A percentile compares a stretch with the other conserved stretches of the same genome.
Conservation (phyloP, 2,797 vertebrate species). For the Phalanger gymnotis region DNA sequence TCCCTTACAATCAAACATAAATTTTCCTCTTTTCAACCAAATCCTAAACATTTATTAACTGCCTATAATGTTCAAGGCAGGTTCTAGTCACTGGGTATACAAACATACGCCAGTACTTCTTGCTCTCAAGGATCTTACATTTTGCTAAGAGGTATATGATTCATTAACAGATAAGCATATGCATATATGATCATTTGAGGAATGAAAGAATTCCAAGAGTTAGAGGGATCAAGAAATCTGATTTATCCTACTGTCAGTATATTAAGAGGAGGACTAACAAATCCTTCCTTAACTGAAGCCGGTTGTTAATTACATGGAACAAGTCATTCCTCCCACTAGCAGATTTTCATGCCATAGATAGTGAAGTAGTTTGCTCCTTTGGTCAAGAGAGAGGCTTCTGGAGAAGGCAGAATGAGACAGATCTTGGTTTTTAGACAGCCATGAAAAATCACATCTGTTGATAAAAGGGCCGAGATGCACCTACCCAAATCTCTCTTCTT, state of each 20-base stretch:
- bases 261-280: not conserved
- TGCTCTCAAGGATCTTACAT: not conserved
- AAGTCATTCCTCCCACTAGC: not conserved
- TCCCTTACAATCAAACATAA: not conserved
- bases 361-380: not conserved
- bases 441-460: not conserved
- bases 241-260: not conserved
- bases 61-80: not conserved
- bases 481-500: constrained; percentile 43
- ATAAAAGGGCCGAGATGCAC: constrained; percentile 1
- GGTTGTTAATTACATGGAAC: not conserved
- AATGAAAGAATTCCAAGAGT: not conserved
- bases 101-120: not conserved
- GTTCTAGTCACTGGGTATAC: not conserved
- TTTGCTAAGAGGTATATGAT: not conserved
- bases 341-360: not conserved
- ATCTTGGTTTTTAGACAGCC: not conserved
- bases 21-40: not conserved
- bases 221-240: not conserved
- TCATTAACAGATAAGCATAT: not conserved
- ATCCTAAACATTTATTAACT: not conserved
- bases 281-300: not conserved
- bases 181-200: not conserved
- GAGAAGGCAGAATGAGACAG: not conserved
- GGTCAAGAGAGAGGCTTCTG: not conserved